Evolutionary conservation across 2,888 invertebrate species (phyloP).

Genomic region (Dysmachus trigonus): DNA sequence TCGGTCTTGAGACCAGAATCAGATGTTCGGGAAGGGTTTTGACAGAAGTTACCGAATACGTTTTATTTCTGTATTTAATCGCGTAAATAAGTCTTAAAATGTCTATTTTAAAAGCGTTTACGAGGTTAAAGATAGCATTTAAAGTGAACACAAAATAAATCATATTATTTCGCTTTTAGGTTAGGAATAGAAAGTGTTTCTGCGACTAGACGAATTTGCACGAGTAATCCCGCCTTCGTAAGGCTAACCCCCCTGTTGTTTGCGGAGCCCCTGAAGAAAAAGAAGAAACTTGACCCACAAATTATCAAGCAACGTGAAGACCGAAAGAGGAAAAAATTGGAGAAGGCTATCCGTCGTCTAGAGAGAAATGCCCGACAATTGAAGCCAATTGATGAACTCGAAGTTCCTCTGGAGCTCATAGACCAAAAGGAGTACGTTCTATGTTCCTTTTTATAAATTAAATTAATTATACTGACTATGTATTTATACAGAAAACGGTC

Average conservation of each 20-base stretch:
- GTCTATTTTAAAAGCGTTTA: background rate
- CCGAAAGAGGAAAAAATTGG: conserved; percentile 81
- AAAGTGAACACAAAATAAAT: background rate
- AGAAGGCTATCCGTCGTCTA: conserved; percentile 84
- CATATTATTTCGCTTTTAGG: background rate
- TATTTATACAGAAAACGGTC: conserved; percentile 65
- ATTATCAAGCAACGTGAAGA: conserved; percentile 84
- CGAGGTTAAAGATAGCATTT: background rate
- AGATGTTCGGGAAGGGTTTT: background rate
- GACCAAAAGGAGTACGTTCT: conserved; percentile 71
- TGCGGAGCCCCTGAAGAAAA: conserved; percentile 91
- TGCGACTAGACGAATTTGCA: background rate
- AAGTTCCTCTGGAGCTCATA: conserved; percentile 74
- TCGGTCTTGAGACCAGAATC: background rate
- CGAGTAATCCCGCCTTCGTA: background rate
- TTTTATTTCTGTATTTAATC: background rate
- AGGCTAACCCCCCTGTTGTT: conserved; percentile 56
- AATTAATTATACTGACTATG: background rate
- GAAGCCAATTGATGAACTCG: conserved; percentile 90
- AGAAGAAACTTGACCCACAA: conserved; percentile 84
- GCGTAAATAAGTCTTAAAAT: background rate
- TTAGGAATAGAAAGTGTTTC: background rate
- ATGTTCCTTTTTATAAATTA: background rate
- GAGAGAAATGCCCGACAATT: conserved; percentile 83
- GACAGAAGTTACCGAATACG: background rate